Conservation (phyloP, 2,888 invertebrate genomes). For the Macaria liturata region DNA sequence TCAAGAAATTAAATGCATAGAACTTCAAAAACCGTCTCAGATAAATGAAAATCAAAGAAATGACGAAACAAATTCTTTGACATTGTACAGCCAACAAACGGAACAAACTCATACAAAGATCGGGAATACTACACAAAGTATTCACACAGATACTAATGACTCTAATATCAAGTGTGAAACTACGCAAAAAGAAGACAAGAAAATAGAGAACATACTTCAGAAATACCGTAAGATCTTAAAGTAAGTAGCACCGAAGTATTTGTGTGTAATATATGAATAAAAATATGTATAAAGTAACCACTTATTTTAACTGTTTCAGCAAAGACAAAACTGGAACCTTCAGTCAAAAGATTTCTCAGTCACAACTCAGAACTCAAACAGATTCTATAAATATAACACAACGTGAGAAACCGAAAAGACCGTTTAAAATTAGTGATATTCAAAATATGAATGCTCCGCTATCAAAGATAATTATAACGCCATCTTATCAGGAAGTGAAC, state of each 20-base stretch:
- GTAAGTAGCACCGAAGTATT: conserved; percentile 36
- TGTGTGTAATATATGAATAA: not conserved
- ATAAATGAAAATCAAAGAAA: not conserved
- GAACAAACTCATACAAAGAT: too few relatives aligned
- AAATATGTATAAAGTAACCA: not conserved
- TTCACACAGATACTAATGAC: not conserved
- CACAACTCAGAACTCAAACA: conserved; percentile 8
- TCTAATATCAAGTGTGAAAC: not conserved
- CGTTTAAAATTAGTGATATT: conserved; percentile 65
- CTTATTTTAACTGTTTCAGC: conserved; percentile 31
- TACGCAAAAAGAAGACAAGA: conserved; percentile 23
- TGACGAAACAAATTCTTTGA: too few relatives aligned
- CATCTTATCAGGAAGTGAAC: too few relatives aligned
- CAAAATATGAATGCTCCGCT: conserved; percentile 43
- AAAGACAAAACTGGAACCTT: conserved; percentile 24
- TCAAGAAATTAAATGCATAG: not conserved
- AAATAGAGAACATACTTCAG: conserved; percentile 51
- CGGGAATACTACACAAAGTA: too few relatives aligned
- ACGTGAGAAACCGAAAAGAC: conserved; percentile 45
- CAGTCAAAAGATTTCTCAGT: conserved; percentile 1
- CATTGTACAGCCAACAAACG: too few relatives aligned
- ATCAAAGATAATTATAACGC: too few relatives aligned
- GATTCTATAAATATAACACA: conserved; percentile 7
- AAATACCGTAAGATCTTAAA: conserved; percentile 57
- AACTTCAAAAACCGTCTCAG: not conserved